These are phyloP conservation scores for Drosophila algonquin DNA, from an alignment of 2,888 invertebrate genomes.

Conservation along the genomic window DNA sequence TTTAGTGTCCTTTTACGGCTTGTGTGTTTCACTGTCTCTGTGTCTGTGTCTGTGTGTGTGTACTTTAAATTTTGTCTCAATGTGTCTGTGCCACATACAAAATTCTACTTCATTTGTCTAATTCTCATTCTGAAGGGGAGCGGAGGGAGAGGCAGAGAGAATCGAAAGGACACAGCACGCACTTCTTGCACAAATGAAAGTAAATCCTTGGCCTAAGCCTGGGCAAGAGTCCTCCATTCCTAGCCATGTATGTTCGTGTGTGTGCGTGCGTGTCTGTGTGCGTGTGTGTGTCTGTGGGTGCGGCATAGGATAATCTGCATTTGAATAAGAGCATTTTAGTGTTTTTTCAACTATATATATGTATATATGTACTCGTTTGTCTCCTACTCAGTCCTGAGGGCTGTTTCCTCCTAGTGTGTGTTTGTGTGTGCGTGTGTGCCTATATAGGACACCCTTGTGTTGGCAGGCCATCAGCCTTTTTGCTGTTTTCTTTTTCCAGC, in stretches of 20 bases:
- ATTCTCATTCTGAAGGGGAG: conserved; percentile 60
- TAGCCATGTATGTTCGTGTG: conserved; percentile 22
- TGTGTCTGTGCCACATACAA: conserved; percentile 56
- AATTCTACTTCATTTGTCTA: conserved; percentile 79
- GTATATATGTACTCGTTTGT: neutral
- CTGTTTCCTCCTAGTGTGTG: conserved; percentile 5
- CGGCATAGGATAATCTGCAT: conserved; percentile 76
- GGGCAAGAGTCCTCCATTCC: conserved; percentile 44
- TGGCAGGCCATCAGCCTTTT: conserved; percentile 69
- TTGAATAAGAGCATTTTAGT: conserved; percentile 79
- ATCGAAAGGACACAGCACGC: conserved; percentile 41
- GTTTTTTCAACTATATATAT: conserved; percentile 64
- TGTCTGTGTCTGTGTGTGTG: conserved; percentile 19
- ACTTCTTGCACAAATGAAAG: conserved; percentile 68
- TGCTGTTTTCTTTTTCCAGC: conserved; percentile 48
- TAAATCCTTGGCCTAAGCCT: conserved; percentile 76
- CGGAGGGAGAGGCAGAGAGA: conserved; percentile 5
- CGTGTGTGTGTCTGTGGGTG: conserved; percentile 51
- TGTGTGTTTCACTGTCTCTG: conserved; percentile 4
- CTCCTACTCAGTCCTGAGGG: conserved; percentile 26
- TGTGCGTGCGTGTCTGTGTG: conserved; percentile 29
- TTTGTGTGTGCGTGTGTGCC: conserved; percentile 2
- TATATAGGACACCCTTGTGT: conserved; percentile 60
- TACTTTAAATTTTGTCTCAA: conserved; percentile 48
- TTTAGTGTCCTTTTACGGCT: conserved; percentile 63